Evolutionary conservation across 2,888 invertebrate species (phyloP).

Genomic region (Trypoxylon attenuatum): DNA sequence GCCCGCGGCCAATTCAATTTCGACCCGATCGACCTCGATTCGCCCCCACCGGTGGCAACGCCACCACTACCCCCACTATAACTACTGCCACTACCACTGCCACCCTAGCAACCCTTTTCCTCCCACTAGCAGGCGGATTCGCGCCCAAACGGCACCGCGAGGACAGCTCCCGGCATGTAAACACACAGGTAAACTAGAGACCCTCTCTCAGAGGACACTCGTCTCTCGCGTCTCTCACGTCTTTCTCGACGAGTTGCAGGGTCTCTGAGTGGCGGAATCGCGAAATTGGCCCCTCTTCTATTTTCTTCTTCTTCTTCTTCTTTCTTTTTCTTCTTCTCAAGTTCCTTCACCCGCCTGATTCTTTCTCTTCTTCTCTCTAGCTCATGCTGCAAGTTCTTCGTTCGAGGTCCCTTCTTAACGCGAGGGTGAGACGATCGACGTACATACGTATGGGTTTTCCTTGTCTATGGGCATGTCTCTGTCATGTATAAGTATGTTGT

Average conservation of each 20-base stretch:
- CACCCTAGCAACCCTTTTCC: background rate
- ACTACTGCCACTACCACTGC: background rate
- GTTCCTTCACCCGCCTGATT: no score
- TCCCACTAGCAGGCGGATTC: conserved; percentile 14
- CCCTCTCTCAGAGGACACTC: background rate
- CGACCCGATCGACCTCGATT: conserved; percentile 17
- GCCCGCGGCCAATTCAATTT: conserved; percentile 14
- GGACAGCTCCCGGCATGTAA: background rate
- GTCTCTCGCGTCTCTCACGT: background rate
- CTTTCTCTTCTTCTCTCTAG: no score
- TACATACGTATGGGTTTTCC: no score
- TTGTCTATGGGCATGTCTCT: no score
- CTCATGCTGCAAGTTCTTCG: no score
- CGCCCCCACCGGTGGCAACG: no score
- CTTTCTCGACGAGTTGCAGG: background rate
- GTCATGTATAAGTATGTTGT: no score
- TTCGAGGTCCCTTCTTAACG: no score
- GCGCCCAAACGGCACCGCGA: conserved; percentile 10
- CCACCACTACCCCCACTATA: no score
- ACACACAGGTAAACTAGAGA: no score
- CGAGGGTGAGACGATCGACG: no score
- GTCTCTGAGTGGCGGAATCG: conserved; percentile 31
- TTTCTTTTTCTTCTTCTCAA: conserved; percentile 53
- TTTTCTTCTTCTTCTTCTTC: background rate
- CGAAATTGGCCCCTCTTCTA: conserved; percentile 18